Evolutionary conservation across 2,797 vertebrate genomes (phyloP).

Genomic region (Enteromius unitaeniatus): DNA sequence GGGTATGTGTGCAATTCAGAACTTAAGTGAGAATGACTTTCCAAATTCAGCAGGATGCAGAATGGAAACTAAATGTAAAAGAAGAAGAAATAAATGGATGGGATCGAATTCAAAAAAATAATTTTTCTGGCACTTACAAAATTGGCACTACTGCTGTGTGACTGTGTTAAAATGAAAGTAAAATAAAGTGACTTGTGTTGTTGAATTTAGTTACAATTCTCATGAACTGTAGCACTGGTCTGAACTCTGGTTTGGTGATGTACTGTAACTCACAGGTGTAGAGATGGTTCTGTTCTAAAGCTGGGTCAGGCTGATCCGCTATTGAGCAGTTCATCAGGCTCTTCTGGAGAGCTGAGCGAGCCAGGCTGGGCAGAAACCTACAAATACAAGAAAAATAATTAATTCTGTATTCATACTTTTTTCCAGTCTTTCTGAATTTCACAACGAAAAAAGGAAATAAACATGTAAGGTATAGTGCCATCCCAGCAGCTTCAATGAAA

Average conservation of each 20-base stretch:
- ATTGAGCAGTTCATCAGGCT: constrained; percentile 83
- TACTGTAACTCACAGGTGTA: constrained; percentile 81
- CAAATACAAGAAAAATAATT: background rate
- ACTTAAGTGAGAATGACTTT: background rate
- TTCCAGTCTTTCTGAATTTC: background rate
- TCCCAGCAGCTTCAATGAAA: background rate
- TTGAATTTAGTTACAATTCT: background rate
- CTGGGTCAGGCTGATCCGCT: constrained; percentile 67
- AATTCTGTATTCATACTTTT: background rate
- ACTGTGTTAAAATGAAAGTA: background rate
- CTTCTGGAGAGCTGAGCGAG: constrained; percentile 88
- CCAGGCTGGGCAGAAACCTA: constrained; percentile 94
- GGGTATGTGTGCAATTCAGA: background rate
- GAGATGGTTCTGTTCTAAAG: constrained; percentile 68
- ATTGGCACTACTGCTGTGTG: background rate
- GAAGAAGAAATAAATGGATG: background rate
- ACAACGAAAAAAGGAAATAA: background rate
- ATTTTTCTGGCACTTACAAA: background rate
- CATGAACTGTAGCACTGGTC: background rate
- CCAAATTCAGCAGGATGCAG: background rate
- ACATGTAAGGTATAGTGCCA: background rate
- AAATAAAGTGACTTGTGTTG: background rate
- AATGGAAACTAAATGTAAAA: background rate
- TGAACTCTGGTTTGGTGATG: background rate
- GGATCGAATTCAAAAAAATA: background rate